phyloP scores from a whole-genome alignment of 2,888 invertebrate species.

The Leptarthrus brevirostris region DNA sequence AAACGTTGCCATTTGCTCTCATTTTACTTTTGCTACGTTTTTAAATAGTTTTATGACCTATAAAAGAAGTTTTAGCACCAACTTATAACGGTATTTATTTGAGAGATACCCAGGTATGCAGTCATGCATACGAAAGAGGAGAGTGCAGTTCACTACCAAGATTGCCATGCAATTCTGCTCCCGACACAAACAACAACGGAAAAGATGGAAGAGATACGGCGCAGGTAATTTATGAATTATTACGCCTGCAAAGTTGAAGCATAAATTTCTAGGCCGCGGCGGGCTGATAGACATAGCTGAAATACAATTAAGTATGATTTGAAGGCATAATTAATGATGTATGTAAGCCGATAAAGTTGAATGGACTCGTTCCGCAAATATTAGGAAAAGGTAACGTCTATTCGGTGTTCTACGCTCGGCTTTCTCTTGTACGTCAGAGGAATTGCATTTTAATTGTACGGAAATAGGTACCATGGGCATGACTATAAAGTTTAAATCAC shows the following conservation, averaged over 20 bases:
- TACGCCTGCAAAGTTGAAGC: slow-evolving; percentile 5
- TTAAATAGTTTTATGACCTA: slow-evolving; percentile 38
- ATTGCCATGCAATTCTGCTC: slow-evolving; percentile 1
- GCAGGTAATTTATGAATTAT: slow-evolving; percentile 26
- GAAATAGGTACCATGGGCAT: too few relatives aligned
- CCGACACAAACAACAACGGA: neutral
- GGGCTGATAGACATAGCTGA: neutral
- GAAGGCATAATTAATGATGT: too few relatives aligned
- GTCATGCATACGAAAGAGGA: neutral
- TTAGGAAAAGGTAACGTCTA: too few relatives aligned
- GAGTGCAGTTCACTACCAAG: slow-evolving; percentile 2
- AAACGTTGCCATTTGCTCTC: neutral
- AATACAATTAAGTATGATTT: neutral
- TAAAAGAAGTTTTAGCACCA: slow-evolving; percentile 37
- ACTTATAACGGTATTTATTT: slow-evolving; percentile 32
- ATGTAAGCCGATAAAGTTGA: too few relatives aligned
- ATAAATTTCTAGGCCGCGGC: slow-evolving; percentile 22
- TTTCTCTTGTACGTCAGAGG: too few relatives aligned
- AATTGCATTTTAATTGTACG: too few relatives aligned
- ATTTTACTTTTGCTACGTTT: slow-evolving; percentile 40
- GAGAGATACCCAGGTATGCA: slow-evolving; percentile 8
- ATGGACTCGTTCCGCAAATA: too few relatives aligned
- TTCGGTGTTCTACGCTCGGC: too few relatives aligned
- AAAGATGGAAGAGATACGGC: neutral
- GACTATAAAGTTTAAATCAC: too few relatives aligned